phyloP scores from a whole-genome alignment of 2,888 invertebrate species.

The Clunio marinus region DNA sequence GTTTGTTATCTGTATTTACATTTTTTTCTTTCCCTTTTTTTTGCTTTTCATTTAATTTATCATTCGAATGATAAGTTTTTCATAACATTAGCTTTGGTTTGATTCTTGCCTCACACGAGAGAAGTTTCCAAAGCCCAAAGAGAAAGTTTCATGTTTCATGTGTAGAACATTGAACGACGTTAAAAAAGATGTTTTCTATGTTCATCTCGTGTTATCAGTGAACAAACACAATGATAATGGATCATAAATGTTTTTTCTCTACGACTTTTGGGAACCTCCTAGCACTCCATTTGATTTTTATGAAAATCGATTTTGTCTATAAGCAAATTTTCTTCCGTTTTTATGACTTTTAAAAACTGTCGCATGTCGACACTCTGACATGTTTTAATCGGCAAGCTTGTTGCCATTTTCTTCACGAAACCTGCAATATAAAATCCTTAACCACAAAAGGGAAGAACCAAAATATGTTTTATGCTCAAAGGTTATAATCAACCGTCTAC shows the following conservation, averaged over 20 bases:
- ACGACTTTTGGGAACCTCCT: constrained; percentile 6
- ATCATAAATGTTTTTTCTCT: neutral
- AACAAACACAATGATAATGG: neutral
- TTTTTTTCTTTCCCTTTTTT: no score
- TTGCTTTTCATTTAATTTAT: constrained; percentile 9
- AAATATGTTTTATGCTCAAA: neutral
- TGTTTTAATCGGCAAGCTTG: constrained; percentile 7
- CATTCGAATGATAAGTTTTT: constrained; percentile 7
- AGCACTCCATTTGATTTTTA: neutral
- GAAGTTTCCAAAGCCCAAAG: no score
- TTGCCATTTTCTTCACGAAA: neutral
- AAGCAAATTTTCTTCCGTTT: neutral
- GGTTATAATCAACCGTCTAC: constrained; percentile 16
- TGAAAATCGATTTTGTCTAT: neutral
- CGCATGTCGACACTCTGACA: neutral
- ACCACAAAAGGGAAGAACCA: neutral
- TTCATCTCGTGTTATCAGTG: no score
- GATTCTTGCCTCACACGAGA: neutral
- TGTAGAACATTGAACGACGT: neutral
- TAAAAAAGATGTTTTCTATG: neutral
- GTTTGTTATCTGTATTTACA: constrained; percentile 1
- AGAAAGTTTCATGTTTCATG: no score
- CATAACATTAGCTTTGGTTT: neutral
- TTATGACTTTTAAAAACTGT: neutral
- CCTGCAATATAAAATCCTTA: no score